Conservation (phyloP, 2,113 vertebrate genomes). For the Odontophorus gujanensis region DNA sequence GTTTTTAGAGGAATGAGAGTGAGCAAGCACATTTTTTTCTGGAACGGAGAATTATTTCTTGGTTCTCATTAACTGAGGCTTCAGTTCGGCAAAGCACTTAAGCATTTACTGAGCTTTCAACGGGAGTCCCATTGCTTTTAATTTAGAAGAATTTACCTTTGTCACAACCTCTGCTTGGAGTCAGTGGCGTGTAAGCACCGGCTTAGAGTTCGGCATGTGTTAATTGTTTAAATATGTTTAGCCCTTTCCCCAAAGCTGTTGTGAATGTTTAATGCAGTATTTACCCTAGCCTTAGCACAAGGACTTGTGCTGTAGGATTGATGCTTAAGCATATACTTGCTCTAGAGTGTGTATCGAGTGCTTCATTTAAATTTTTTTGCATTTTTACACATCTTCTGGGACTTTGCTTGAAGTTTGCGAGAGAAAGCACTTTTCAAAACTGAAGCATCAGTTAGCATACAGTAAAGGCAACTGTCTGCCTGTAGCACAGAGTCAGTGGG, state of each 20-base stretch:
- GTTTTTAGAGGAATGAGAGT: background rate
- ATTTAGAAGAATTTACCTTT: conserved; percentile 65
- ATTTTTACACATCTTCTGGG: conserved; percentile 9
- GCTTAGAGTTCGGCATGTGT: conserved; percentile 53
- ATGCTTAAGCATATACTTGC: conserved; percentile 28
- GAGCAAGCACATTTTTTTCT: background rate
- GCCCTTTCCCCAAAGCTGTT: conserved; percentile 61
- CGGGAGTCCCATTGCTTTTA: conserved; percentile 40
- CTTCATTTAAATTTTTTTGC: background rate
- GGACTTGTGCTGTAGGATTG: background rate
- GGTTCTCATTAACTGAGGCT: conserved; percentile 24
- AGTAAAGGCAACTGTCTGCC: conserved; percentile 2
- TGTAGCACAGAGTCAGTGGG: background rate
- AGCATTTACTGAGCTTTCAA: conserved; percentile 32
- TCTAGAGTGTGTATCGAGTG: conserved; percentile 7
- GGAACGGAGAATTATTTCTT: conserved; percentile 24
- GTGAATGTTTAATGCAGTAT: conserved; percentile 65
- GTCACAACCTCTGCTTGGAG: conserved; percentile 48
- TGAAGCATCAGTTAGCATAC: conserved; percentile 26
- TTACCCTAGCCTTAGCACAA: conserved; percentile 55
- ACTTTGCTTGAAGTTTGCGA: conserved; percentile 8
- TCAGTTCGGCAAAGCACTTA: conserved; percentile 20
- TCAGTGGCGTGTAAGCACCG: background rate
- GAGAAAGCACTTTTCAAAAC: background rate
- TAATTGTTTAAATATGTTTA: conserved; percentile 67